Percentiles rank a stretch among this genome's conserved stretches.
Evolutionary conservation across 92 coral and sea anemone genomes (phyloP).

Genomic region (Actinernus sp.): DNA sequence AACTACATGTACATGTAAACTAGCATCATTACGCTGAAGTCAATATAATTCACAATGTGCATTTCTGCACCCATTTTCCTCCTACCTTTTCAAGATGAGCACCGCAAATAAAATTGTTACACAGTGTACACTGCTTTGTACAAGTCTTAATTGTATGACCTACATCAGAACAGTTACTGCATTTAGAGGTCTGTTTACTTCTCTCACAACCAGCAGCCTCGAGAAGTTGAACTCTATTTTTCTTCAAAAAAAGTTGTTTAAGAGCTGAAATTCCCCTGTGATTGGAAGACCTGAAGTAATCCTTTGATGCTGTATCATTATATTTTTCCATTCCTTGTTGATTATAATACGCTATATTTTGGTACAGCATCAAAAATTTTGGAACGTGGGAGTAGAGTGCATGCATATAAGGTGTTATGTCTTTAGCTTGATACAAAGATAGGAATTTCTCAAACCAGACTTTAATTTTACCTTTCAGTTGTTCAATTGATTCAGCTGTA

Average conservation of each 20-base stretch:
- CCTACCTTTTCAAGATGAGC: constrained; percentile 11
- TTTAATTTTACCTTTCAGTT: constrained; percentile 27
- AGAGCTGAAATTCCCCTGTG: constrained; percentile 60
- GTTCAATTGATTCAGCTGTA: constrained; percentile 1
- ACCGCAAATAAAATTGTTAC: constrained; percentile 1
- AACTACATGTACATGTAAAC: no score
- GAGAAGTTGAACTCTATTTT: constrained; percentile 39
- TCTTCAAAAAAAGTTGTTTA: constrained; percentile 47
- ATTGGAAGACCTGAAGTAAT: constrained; percentile 56
- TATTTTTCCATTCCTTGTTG: constrained; percentile 71
- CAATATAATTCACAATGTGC: not conserved
- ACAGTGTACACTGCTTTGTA: constrained; percentile 19
- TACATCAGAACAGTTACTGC: constrained; percentile 30
- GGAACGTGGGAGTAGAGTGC: constrained; percentile 54
- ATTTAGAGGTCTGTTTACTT: constrained; percentile 24
- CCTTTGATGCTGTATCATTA: constrained; percentile 56
- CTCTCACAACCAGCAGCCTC: constrained; percentile 65
- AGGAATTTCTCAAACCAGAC: constrained; percentile 40
- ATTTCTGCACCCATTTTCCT: constrained; percentile 14
- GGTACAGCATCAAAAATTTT: constrained; percentile 34
- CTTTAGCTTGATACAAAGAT: constrained; percentile 28
- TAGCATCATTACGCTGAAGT: no score
- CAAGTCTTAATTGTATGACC: constrained; percentile 76
- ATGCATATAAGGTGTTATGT: constrained; percentile 54
- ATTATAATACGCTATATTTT: constrained; percentile 45